Evolutionary conservation across 2,113 vertebrate genomes (phyloP), one percentile per base, ranked within the genome.

Genomic region (Columba janthina): DNA sequence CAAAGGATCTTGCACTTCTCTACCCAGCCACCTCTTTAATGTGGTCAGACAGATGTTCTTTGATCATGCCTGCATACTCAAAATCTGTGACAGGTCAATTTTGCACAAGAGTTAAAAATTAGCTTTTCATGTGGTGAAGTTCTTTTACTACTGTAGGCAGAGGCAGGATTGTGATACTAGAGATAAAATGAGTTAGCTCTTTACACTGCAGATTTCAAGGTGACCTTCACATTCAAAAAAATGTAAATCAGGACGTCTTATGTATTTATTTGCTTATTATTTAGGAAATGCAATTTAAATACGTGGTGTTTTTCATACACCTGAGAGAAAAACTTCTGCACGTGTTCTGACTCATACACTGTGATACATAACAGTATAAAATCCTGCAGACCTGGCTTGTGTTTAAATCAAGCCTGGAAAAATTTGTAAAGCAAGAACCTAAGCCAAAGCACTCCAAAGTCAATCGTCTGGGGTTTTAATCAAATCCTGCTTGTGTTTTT

Each of bases 201-300:
- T 81, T 56, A 53, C 46, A 15, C n/a, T 82, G 75, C 61, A 85
- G 56, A 46, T 95, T 87, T 94, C 88, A 95, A 95, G 67, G 85
- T 96, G 82, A 93, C 91, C 62, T 96, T 95, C 76, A 61, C 0
- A 1, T 83, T 65, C 58, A 84, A 92, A 88, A 88, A 53, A 88
- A 74, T 0, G 0, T 90, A 77, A 91, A 85, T 96, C 36, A 89
- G 58, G 61, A 76, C 60, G 11, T 28, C 48, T 88, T 92, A 54
- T 0, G 1, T 71, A 77, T 84, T 84, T 82, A 76, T 77, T 92
- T 92, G 64, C 83, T 92, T 85, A 60, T 67, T 57, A 62, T 90
- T 88, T 87, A 60, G 72, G 79, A 82, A 87, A 62, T 74, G 71
- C 14, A 29, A 25, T 85, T 64, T 74, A 71, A 74, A 46, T 57